phyloP scores from a whole-genome alignment of 2,113 vertebrate genomes.

The Catharus minimus region DNA sequence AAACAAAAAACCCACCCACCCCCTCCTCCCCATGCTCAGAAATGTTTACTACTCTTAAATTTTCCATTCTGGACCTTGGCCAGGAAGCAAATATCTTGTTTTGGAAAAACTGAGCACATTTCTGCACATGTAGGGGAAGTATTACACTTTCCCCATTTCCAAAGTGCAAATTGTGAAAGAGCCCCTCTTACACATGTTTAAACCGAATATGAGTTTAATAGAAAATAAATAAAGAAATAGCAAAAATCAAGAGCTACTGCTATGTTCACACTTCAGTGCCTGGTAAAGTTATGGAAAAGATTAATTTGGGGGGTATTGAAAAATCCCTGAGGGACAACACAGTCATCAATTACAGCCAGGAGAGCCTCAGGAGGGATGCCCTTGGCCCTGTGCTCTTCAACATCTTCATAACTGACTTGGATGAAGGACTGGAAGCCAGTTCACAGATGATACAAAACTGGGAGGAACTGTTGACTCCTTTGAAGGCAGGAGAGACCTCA shows the following conservation, averaged over 20 bases:
- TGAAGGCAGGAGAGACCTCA: neutral
- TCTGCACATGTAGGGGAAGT: neutral
- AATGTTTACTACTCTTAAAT: neutral
- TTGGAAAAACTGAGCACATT: neutral
- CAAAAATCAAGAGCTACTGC: neutral
- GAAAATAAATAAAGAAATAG: neutral
- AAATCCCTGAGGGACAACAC: neutral
- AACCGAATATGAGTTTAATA: neutral
- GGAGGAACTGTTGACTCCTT: neutral
- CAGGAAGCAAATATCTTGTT: neutral
- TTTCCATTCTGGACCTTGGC: neutral
- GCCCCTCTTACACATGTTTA: neutral
- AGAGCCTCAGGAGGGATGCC: neutral
- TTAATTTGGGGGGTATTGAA: neutral
- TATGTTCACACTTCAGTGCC: neutral
- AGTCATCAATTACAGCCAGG: neutral
- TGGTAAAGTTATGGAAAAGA: neutral
- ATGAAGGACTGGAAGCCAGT: neutral
- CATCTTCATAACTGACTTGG: neutral
- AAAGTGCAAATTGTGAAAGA: neutral
- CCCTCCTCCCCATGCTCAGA: neutral
- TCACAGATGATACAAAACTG: neutral
- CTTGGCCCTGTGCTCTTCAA: neutral
- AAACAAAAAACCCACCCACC: neutral
- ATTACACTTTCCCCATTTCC: neutral